Evolutionary conservation across 2,113 vertebrate genomes (phyloP), one percentile per base, ranked within the genome.

Genomic region (Cardinalis cardinalis): DNA sequence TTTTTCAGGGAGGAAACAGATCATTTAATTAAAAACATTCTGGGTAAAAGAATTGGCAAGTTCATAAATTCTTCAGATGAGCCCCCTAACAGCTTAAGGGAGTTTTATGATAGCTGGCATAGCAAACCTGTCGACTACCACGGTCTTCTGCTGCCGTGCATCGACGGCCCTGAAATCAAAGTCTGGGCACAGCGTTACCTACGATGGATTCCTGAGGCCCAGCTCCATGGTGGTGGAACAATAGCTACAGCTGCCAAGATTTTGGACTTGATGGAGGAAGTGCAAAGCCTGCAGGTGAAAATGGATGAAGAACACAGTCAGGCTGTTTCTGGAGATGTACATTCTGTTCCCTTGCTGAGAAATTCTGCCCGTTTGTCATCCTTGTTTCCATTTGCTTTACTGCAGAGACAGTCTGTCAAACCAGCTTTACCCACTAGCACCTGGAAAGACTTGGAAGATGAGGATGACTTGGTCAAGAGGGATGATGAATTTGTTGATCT

Each of bases 1-100:
- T 99, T 99, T 97, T 98, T 99, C 95, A 98, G 98, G 82, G 98
- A 99, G 52, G 98, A 99, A 96, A 97, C 98, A 1, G 98, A 98
- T 91, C 98, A 98, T 41, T 98, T 99, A 81, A 98, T 99, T 95
- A 99, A 99, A 97, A 98, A 98, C 65, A 96, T 99, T 48, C 92
- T 98, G 44, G 98, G 98, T 28, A 98, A 98, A 96, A 97, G 98
- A 86, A 98, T 99, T 87, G 98, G 98, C 88, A 98, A 98, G 87
- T 97, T 98, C 81, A 98, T 98, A 94, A 97, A 97, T 77, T 97
- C 97, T 26, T 97, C 98, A 1, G 98, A 99, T 32, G 98, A 98
- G 32, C 91, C 96, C 34, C 95, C 96, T 16, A 97, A 92, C 51
- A 96, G 84, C 90, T 96, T 96, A 13, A 95, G 95, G 19, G 98